Evolutionary conservation across 2,797 vertebrate genomes (phyloP), one percentile per base, ranked within the genome.

Genomic region (Sebastes nivosus): DNA sequence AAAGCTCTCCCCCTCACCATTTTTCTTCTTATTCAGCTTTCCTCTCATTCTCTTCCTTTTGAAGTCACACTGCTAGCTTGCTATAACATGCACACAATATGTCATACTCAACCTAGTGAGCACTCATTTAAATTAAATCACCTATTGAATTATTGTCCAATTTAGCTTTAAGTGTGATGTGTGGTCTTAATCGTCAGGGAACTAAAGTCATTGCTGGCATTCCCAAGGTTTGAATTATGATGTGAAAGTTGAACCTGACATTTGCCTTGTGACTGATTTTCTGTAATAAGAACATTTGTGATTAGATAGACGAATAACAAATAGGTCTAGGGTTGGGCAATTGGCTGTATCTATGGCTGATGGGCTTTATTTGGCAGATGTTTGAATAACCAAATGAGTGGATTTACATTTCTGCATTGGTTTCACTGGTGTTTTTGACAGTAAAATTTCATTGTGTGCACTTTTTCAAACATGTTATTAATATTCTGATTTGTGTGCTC

Each of bases 1-100:
- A 96, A 81, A 65, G 16, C 27, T 20, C 11, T 2, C 1, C 27
- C 60, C 24, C 6, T 61, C 93, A 91, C 73, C 54, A 10, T 36
- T n/a, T 55, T 34, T 46, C 29, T 61, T 67, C 20, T 74, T 18
- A 14, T 52, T 75, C 14, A 65, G 8, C 27, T 75, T 55, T 34
- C 4, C 55, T 65, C 22, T 78, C 1, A 24, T 46, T 57, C 60
- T 42, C 22, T 74, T 60, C 25, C 50, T 79, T 34, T 59, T 59
- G 11, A 55, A 71, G 54, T 64, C 18, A 27, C 29, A 8, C 30
- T 38, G 11, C 30, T 22, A 46, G 9, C 22, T 57, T 25, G 9
- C 24, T 16, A 18, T 38, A 14, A 6, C 4, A 24, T 54, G 20
- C 22, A 12, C 9, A 42, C 25, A 4, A 46, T 42, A 34, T 32